Evolutionary conservation across 92 coral and sea anemone species (phyloP).

Genomic region (Paragorgia papillata): DNA sequence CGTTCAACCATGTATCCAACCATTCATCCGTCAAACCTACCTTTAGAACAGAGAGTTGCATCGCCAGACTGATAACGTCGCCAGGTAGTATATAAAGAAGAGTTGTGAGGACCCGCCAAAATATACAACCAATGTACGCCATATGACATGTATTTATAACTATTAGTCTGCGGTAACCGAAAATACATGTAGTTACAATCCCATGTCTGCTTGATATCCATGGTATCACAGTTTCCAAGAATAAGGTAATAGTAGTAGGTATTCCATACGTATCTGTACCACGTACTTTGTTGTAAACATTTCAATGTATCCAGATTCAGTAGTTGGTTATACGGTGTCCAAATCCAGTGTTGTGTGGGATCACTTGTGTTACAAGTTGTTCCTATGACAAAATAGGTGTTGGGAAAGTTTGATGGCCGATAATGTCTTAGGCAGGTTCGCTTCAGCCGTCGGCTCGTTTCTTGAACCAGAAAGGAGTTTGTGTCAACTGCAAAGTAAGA

Average conservation of each 20-base stretch:
- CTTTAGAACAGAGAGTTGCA: background rate
- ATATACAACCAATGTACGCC: too few relatives aligned
- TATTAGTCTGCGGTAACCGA: too few relatives aligned
- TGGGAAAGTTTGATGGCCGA: too few relatives aligned
- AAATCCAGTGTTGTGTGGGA: slow-evolving; percentile 27
- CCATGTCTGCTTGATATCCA: background rate
- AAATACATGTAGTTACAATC: too few relatives aligned
- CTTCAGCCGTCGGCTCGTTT: background rate
- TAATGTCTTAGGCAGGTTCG: background rate
- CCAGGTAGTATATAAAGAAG: background rate
- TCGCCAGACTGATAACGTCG: background rate
- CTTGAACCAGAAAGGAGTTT: too few relatives aligned
- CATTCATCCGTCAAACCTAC: background rate
- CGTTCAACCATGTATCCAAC: too few relatives aligned
- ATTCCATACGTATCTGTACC: too few relatives aligned
- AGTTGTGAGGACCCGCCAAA: background rate
- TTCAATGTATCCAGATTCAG: slow-evolving; percentile 13
- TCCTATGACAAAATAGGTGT: background rate
- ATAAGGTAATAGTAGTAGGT: background rate
- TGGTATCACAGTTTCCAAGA: background rate
- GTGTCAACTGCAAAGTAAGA: too few relatives aligned
- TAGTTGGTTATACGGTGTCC: slow-evolving; percentile 13
- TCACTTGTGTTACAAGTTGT: background rate
- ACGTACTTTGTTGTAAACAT: slow-evolving; percentile 17
- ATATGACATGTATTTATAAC: too few relatives aligned